Percentiles rank a stretch among this genome's conserved stretches.
phyloP scores from a whole-genome alignment of 2,113 vertebrate species.

The Oreochromis tanganicae region DNA sequence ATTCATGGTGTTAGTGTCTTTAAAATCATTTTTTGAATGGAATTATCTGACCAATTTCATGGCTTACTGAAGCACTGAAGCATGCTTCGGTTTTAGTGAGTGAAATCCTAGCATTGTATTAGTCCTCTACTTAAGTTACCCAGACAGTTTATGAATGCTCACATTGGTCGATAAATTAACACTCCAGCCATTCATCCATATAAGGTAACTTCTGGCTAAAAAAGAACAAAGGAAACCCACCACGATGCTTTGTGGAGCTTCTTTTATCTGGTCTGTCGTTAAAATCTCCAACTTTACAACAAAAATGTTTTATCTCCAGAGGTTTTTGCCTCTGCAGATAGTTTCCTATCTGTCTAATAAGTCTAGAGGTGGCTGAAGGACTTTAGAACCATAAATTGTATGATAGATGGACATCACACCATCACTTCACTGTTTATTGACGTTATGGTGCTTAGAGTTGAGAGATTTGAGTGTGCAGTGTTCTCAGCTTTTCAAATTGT shows the following conservation, averaged over 20 bases:
- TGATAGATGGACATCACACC: neutral
- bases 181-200: neutral
- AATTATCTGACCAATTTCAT: neutral
- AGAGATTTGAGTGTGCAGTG: neutral
- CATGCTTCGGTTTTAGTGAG: neutral
- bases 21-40: neutral
- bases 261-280: neutral
- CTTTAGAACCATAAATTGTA: neutral
- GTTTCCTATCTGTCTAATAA: neutral
- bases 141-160: neutral
- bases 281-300: neutral
- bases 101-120: neutral
- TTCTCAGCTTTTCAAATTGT: neutral
- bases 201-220: neutral
- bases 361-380: neutral
- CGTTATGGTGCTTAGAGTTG: neutral
- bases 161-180: rapidly evolving
- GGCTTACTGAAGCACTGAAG: neutral
- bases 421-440: neutral
- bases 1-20: neutral
- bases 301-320: neutral
- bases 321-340: neutral
- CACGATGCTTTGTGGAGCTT: neutral
- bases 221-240: neutral
- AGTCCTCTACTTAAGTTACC: neutral